These are phyloP conservation scores for Xyrauchen texanus DNA, from an alignment of 2,113 vertebrate species.

Conservation along the genomic window DNA sequence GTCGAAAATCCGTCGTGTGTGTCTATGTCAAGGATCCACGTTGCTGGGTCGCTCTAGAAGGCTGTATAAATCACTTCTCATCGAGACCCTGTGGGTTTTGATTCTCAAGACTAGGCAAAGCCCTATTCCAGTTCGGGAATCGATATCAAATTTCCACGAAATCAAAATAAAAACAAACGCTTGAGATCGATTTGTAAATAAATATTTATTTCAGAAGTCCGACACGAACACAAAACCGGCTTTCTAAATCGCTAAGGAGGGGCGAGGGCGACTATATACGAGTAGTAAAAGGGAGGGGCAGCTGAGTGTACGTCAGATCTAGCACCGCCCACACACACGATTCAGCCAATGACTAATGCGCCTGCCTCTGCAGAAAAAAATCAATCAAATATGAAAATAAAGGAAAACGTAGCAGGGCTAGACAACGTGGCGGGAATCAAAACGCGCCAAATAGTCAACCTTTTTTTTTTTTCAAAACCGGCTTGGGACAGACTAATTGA, in stretches of 20 bases:
- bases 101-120: background rate
- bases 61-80: slow-evolving; percentile 60
- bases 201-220: background rate
- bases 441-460: slow-evolving; percentile 83
- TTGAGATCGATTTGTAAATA: slow-evolving; percentile 19
- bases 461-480: slow-evolving; percentile 3
- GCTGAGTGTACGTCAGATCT: fast-evolving
- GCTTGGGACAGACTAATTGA: slow-evolving; percentile 1
- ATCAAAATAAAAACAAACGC: slow-evolving; percentile 56
- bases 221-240: slow-evolving; percentile 65
- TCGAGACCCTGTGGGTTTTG: slow-evolving; percentile 42
- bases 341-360: slow-evolving; percentile 55
- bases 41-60: background rate
- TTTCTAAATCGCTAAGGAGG: slow-evolving; percentile 55
- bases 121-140: slow-evolving; percentile 35
- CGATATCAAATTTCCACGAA: too few relatives aligned
- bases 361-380: slow-evolving; percentile 51
- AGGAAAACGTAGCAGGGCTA: slow-evolving; percentile 67
- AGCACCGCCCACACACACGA: slow-evolving; percentile 35
- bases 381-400: slow-evolving; percentile 72
- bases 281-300: slow-evolving; percentile 65
- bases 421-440: slow-evolving; percentile 92
- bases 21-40: slow-evolving; percentile 12
- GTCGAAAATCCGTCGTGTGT: slow-evolving; percentile 30
- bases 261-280: slow-evolving; percentile 59